A percentile compares a stretch with the other conserved stretches of the same genome.
These are phyloP conservation scores for Zaprionus obscuricornis DNA, from an alignment of 2,888 invertebrate species.

Conservation along the genomic window DNA sequence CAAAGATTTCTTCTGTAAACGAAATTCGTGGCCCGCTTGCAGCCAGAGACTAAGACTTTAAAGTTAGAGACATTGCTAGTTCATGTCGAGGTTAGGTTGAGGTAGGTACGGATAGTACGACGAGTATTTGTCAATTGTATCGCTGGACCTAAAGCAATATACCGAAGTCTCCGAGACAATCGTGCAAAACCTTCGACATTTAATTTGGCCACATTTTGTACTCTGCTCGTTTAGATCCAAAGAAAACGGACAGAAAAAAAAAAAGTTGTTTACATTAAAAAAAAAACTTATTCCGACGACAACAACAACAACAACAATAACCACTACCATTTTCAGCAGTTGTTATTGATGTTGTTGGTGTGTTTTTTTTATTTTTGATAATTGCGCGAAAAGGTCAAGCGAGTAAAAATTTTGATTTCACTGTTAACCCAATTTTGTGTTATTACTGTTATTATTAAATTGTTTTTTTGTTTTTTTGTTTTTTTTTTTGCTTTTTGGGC, in stretches of 20 bases:
- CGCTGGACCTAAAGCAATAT: constrained; percentile 28
- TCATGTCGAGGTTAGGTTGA: constrained; percentile 46
- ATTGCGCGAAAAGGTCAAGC: constrained; percentile 71
- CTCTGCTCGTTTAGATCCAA: constrained; percentile 16
- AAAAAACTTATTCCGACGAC: background rate
- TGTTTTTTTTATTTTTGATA: constrained; percentile 50
- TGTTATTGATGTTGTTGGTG: constrained; percentile 2
- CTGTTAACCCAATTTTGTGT: constrained; percentile 44
- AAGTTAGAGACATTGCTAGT: no score
- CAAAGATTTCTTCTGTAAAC: constrained; percentile 53
- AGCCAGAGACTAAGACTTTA: constrained; percentile 40
- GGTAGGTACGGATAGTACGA: constrained; percentile 45
- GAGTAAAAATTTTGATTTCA: constrained; percentile 47
- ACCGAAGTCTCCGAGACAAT: constrained; percentile 49
- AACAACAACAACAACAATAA: constrained; percentile 10
- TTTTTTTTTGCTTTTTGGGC: background rate
- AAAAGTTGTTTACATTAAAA: constrained; percentile 52
- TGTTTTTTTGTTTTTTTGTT: no score
- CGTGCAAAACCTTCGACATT: constrained; percentile 77
- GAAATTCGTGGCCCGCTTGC: constrained; percentile 51
- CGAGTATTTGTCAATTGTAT: constrained; percentile 68
- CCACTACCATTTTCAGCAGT: constrained; percentile 25
- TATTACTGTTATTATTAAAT: constrained; percentile 40
- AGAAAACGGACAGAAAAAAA: no score
- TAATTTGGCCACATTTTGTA: constrained; percentile 68